These are phyloP conservation scores for Temnothorax longispinosus DNA, from an alignment of 1,140 invertebrate genomes.

Conservation along the genomic window DNA sequence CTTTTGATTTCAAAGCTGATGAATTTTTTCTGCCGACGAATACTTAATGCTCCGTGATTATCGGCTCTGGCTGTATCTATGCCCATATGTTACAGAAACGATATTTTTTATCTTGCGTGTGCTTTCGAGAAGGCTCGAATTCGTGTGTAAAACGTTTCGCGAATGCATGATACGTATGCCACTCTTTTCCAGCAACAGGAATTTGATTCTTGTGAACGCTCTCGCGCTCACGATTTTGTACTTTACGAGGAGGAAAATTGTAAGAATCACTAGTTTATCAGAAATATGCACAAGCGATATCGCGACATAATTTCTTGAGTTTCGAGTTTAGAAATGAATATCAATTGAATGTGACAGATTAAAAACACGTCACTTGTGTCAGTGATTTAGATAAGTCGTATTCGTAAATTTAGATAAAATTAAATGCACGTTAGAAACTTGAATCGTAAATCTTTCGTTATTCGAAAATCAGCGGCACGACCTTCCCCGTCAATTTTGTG, in stretches of 20 bases:
- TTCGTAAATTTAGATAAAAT: not conserved
- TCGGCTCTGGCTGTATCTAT: not conserved
- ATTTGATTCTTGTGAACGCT: not conserved
- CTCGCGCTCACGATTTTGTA: constrained; percentile 22
- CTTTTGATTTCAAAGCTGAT: not conserved
- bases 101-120: constrained; percentile 18
- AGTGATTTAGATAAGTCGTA: constrained; percentile 30
- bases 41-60: not conserved
- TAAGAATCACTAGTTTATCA: not conserved
- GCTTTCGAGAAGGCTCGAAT: not conserved
- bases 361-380: not conserved
- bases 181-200: not conserved
- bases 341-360: constrained; percentile 17
- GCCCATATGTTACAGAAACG: not conserved
- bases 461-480: not conserved
- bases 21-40: not conserved
- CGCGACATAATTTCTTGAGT: constrained; percentile 5
- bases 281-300: constrained; percentile 15
- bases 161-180: not conserved
- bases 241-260: not conserved
- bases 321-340: constrained; percentile 11
- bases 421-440: constrained; percentile 3
- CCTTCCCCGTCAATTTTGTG: not conserved
- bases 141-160: not conserved
- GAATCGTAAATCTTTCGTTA: constrained; percentile 16